A percentile compares a stretch with the other conserved stretches of the same genome.
These are phyloP conservation scores for Lepidurus arcticus DNA, from an alignment of 1,140 invertebrate genomes.

Conservation along the genomic window DNA sequence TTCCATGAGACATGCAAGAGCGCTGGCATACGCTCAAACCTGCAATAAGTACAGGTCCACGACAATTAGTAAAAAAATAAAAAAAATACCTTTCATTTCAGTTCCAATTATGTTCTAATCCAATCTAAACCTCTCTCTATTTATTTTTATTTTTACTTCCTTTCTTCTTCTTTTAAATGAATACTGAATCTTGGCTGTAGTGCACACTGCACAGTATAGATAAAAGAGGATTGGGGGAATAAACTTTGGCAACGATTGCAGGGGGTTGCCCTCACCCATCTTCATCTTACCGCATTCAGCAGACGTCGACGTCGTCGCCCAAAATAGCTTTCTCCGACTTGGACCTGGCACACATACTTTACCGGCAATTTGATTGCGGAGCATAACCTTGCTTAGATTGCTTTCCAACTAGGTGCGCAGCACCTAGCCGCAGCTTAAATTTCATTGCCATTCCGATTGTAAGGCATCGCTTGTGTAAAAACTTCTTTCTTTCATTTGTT, in stretches of 20 bases:
- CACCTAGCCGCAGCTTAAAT: neutral
- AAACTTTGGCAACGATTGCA: neutral
- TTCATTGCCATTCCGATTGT: neutral
- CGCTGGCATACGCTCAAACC: neutral
- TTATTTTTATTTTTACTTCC: too few species aligned
- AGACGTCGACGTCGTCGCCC: slow-evolving; percentile 8
- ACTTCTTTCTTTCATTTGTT: neutral
- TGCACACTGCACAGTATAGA: neutral
- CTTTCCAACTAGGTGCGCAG: neutral
- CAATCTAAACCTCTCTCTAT: too few species aligned
- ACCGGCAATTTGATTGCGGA: slow-evolving; percentile 11
- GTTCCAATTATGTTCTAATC: too few species aligned
- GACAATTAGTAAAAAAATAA: neutral
- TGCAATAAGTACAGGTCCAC: neutral
- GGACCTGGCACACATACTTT: slow-evolving; percentile 15
- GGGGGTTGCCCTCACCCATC: neutral
- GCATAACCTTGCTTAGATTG: neutral
- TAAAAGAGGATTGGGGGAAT: neutral
- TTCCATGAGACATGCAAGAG: neutral
- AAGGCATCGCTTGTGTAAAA: neutral
- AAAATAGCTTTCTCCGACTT: neutral
- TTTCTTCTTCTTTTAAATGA: too few species aligned
- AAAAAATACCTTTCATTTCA: too few species aligned
- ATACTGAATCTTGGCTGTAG: neutral
- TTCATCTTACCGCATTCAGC: neutral